Evolutionary conservation across 2,888 invertebrate genomes (phyloP).

Genomic region (Dynastes maya): DNA sequence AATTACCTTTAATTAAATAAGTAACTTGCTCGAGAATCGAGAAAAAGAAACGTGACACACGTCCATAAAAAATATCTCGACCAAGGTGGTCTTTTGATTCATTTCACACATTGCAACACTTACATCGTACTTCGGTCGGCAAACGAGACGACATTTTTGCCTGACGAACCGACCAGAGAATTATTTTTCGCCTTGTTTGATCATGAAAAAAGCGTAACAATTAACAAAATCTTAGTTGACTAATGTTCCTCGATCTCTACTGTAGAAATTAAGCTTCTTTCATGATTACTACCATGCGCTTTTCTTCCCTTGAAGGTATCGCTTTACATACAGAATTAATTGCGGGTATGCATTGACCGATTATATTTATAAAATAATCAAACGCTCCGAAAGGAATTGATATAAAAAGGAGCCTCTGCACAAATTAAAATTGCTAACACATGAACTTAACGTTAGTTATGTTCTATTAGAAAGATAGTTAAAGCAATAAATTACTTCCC

Average conservation of each 20-base stretch:
- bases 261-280: constrained; percentile 9
- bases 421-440: too few species aligned
- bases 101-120: constrained; percentile 29
- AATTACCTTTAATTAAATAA: constrained; percentile 21
- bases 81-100: constrained; percentile 23
- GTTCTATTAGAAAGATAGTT: too few species aligned
- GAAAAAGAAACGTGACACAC: constrained; percentile 12
- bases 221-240: constrained; percentile 12
- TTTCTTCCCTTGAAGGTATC: not conserved
- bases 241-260: not conserved
- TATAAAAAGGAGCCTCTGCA: too few species aligned
- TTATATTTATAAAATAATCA: too few species aligned
- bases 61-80: constrained; percentile 28
- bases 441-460: too few species aligned
- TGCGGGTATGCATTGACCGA: too few species aligned
- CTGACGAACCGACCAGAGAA: not conserved
- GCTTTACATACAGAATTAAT: too few species aligned
- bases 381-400: too few species aligned
- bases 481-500: too few species aligned
- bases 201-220: constrained; percentile 2
- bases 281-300: not conserved
- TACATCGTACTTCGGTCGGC: not conserved
- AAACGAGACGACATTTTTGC: constrained; percentile 5
- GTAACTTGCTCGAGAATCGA: not conserved
- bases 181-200: not conserved